These are phyloP conservation scores for Denticeps clupeoides DNA, from an alignment of 2,797 vertebrate genomes.

Conservation along the genomic window DNA sequence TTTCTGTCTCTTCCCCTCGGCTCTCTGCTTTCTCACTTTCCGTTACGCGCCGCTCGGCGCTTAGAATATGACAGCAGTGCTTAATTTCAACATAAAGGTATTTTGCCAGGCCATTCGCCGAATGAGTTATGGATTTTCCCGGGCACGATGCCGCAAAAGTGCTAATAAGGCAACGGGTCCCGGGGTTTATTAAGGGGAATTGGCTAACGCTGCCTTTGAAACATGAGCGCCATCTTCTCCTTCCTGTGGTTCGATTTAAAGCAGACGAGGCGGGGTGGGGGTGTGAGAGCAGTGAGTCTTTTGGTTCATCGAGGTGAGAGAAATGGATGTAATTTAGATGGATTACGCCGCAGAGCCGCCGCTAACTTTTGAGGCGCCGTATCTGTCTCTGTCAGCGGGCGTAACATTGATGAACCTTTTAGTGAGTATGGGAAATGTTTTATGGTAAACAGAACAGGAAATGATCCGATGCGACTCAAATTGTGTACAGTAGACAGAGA, in stretches of 20 bases:
- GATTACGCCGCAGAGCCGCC: constrained; percentile 21
- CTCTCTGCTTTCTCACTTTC: constrained; percentile 22
- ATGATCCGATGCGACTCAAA: constrained; percentile 13
- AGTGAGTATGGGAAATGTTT: constrained; percentile 13
- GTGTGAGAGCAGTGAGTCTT: too few species aligned
- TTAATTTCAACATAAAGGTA: constrained; percentile 50
- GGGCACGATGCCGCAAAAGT: constrained; percentile 3
- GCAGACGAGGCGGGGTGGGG: too few species aligned
- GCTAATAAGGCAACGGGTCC: constrained; percentile 17
- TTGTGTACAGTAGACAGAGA: constrained; percentile 11
- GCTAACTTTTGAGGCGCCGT: constrained; percentile 14
- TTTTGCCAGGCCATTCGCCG: constrained; percentile 28
- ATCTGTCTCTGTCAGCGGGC: constrained; percentile 32
- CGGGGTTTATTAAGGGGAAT: constrained; percentile 12
- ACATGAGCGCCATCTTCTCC: constrained; percentile 2
- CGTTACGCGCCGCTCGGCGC: constrained; percentile 25
- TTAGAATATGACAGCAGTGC: constrained; percentile 39
- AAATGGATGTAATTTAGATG: constrained; percentile 29
- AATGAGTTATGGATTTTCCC: constrained; percentile 21
- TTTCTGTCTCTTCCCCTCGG: constrained; percentile 38
- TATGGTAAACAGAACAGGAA: constrained; percentile 4
- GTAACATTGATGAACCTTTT: constrained; percentile 24
- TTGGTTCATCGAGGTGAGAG: too few species aligned
- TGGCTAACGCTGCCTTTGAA: constrained; percentile 7
- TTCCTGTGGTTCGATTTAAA: constrained; percentile 9